Evolutionary conservation across 1,140 invertebrate species (phyloP).

Genomic region (Leptinotarsa defecta): DNA sequence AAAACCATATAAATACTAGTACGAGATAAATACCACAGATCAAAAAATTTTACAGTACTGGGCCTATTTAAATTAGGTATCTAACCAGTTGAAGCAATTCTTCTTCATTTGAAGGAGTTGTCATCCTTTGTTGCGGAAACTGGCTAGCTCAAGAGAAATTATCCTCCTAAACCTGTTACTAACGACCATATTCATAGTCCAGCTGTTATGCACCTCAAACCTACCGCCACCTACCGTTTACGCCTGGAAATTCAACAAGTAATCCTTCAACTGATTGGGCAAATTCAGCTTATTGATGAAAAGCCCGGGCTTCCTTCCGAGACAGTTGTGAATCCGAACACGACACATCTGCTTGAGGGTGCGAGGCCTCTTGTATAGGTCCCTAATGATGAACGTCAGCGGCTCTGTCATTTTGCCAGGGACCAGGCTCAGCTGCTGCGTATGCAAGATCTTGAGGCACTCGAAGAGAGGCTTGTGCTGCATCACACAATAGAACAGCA

Average conservation of each 20-base stretch:
- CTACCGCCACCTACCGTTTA: constrained; percentile 46
- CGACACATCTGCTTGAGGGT: constrained; percentile 70
- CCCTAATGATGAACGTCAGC: constrained; percentile 64
- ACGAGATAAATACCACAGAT: too few species aligned
- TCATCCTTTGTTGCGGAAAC: too few species aligned
- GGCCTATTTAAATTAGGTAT: too few species aligned
- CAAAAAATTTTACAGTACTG: too few species aligned
- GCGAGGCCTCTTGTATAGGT: constrained; percentile 66
- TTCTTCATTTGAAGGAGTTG: too few species aligned
- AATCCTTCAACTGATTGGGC: constrained; percentile 69
- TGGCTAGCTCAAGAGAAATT: too few species aligned
- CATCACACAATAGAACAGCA: constrained; percentile 72
- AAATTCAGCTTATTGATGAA: constrained; percentile 70
- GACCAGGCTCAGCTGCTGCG: constrained; percentile 69
- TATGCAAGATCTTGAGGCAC: constrained; percentile 66
- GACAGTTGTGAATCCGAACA: constrained; percentile 67
- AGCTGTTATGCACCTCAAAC: too few species aligned
- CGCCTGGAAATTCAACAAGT: constrained; percentile 71
- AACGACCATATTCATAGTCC: too few species aligned
- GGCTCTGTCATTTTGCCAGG: constrained; percentile 66
- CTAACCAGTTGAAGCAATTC: too few species aligned
- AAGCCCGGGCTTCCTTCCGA: constrained; percentile 65
- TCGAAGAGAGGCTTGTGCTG: constrained; percentile 67
- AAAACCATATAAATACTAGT: too few species aligned
- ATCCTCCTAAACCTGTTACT: too few species aligned